Base-by-base conservation (phyloP, 2,113 vertebrate genomes). In the Eidolon helvum region DNA sequence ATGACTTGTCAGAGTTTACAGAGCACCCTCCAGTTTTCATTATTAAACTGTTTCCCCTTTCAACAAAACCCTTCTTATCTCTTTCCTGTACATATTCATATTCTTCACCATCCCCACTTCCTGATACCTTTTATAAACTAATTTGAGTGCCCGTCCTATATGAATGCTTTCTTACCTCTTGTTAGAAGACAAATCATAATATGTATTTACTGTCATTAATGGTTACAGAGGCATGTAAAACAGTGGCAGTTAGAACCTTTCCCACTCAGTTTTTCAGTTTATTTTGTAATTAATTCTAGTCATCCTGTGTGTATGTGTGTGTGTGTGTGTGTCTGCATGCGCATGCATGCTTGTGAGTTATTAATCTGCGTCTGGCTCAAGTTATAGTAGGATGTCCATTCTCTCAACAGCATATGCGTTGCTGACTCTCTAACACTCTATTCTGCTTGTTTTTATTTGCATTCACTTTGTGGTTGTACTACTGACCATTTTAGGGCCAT, bases 1-100 rank as follows among this genome's bases (percentile, higher is more conserved):
- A 57, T 55, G 40, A 97, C 24, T 74, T 68, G 16, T 72, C 26
- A 82, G 24, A 48, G 55, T 96, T 91, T 95, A 43, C 53, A 93
- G 35, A 77, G 24, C 26, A 48, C 74, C 26, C 50, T 91, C 50
- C 35, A 57, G 55, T 57, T 90, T 95, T 68, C 66, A 0, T 88
- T 63, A 38, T 92, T 87, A 90, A 87, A 77, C 35, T 35, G 0
- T 35, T 87, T 75, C n/a, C 26, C 45, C 28, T 90, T 90, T 80
- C 74, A 68, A 2, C 15, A 40, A 48, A 48, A 45, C 35, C n/a
- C 22, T 90, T 77, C 50, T 90, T 87, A n/a, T 6, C 43, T 95
- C 53, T 94, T 74, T 86, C 35, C 40, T 95, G 30, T 77, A 22
- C 40, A 24, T 80, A 22, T 10, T 22, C n/a, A 26, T 93, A 4